A percentile compares a stretch with the other conserved stretches of the same genome.
Conservation (phyloP, 37 sponge, comb jelly and placozoan genomes). For the Hexactinellida sp. region DNA sequence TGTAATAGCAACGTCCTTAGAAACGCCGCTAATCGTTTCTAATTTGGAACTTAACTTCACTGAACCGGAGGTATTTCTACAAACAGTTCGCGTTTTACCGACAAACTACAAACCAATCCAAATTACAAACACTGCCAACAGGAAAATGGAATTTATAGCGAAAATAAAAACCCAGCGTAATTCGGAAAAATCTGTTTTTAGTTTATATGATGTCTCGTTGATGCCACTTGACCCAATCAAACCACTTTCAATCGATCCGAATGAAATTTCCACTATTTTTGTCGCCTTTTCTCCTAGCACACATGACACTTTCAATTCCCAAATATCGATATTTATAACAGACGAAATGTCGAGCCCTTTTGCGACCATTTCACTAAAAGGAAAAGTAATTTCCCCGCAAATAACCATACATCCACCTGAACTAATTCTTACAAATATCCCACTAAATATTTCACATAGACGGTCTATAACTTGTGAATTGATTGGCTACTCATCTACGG, state of each 20-base stretch:
- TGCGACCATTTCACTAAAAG: not conserved
- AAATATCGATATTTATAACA: not conserved
- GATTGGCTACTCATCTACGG: not conserved
- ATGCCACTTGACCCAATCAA: not conserved
- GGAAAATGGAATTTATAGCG: not conserved
- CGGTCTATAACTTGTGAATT: not conserved
- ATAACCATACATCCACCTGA: not conserved
- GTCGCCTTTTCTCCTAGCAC: not conserved
- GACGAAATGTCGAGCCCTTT: not conserved
- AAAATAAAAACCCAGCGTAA: not conserved
- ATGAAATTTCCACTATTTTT: not conserved
- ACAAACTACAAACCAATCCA: not conserved
- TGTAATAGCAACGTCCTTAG: conserved; percentile 58
- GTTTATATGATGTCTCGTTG: not conserved
- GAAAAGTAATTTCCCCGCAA: not conserved
- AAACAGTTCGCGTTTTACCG: conserved; percentile 13
- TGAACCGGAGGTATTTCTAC: conserved; percentile 16
- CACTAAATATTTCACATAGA: not conserved
- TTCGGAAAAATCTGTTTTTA: not conserved
- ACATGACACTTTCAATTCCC: not conserved
- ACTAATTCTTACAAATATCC: conserved; percentile 7
- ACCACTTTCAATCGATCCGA: not conserved
- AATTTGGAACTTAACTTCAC: conserved; percentile 21
- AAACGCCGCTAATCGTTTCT: conserved; percentile 36
- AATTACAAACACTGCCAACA: not conserved